These are phyloP conservation scores for Agapornis canus DNA, from an alignment of 2,797 vertebrate genomes.

Conservation along the genomic window DNA sequence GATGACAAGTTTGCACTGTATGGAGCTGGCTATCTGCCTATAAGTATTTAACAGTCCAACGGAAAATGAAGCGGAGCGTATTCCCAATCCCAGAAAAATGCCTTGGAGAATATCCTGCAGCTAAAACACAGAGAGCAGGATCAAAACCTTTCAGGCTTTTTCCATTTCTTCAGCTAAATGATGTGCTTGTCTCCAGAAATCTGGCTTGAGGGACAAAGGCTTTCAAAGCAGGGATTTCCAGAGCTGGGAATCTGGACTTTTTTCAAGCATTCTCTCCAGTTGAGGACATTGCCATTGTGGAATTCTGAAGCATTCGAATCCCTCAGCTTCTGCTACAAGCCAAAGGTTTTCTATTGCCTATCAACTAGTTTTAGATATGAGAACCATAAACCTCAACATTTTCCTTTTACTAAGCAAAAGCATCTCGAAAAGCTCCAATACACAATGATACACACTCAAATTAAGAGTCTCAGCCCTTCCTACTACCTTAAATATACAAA, in stretches of 20 bases:
- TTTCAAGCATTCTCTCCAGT: constrained; percentile 25
- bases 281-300: neutral
- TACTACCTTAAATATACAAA: neutral
- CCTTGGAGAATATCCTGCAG: neutral
- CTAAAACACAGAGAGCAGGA: neutral
- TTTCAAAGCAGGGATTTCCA: neutral
- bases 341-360: neutral
- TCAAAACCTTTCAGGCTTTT: neutral
- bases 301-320: neutral
- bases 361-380: neutral
- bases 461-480: neutral
- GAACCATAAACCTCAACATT: neutral
- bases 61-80: neutral
- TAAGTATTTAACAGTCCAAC: neutral
- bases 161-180: neutral
- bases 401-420: neutral
- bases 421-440: neutral
- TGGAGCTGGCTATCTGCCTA: neutral
- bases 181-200: neutral
- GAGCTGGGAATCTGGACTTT: neutral
- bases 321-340: neutral
- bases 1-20: neutral
- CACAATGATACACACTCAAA: neutral
- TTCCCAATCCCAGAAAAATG: neutral
- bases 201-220: neutral